Conservation (phyloP, 2,888 invertebrate species). For the Hydropsyche betteni region DNA sequence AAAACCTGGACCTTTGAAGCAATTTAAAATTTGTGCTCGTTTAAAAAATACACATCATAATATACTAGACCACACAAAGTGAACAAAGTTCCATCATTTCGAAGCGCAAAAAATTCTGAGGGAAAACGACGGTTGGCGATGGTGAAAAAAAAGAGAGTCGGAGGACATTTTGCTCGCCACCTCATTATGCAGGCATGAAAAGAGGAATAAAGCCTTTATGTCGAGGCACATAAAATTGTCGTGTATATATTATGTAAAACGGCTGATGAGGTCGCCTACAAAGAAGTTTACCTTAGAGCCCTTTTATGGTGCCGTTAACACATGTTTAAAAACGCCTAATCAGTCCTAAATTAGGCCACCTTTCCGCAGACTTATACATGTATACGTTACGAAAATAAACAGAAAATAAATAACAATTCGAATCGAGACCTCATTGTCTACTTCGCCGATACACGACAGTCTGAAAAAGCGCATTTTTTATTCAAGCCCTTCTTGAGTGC, state of each 20-base stretch:
- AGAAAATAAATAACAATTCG: no score
- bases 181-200: slow-evolving; percentile 40
- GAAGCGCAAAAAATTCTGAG: neutral
- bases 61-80: slow-evolving; percentile 19
- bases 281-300: slow-evolving; percentile 19
- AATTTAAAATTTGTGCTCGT: slow-evolving; percentile 16
- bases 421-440: no score
- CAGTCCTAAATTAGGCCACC: neutral
- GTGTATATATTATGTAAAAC: slow-evolving; percentile 40
- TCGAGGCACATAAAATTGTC: slow-evolving; percentile 40
- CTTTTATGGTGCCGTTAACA: slow-evolving; percentile 33
- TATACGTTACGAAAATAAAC: no score
- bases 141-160: neutral
- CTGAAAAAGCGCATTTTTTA: no score
- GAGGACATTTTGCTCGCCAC: slow-evolving; percentile 33
- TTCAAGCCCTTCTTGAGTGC: no score
- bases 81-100: slow-evolving; percentile 25
- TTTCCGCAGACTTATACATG: no score
- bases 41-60: slow-evolving; percentile 9
- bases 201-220: slow-evolving; percentile 41
- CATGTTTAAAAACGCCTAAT: slow-evolving; percentile 21
- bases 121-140: neutral
- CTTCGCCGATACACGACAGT: no score
- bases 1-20: slow-evolving; percentile 17
- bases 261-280: slow-evolving; percentile 39